Conservation (phyloP, 37 sponge, comb jelly and placozoan genomes). For the Mnemiopsis leidyi region DNA sequence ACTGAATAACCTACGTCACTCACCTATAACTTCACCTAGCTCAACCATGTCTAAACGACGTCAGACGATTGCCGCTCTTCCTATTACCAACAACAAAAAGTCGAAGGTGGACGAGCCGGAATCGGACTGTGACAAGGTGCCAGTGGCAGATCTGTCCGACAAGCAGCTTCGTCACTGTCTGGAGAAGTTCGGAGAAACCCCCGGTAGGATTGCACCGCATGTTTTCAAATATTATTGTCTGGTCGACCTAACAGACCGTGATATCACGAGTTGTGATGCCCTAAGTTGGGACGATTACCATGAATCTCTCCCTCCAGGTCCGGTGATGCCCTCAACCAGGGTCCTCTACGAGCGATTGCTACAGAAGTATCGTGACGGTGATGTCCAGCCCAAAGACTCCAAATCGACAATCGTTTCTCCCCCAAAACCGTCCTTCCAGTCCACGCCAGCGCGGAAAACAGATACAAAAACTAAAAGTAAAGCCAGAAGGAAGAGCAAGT, state of each 20-base stretch:
- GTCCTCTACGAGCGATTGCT: background rate
- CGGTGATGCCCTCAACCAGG: slow-evolving; percentile 4
- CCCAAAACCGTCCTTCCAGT: background rate
- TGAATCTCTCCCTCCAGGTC: background rate
- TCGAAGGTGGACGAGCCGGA: background rate
- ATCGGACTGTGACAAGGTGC: background rate
- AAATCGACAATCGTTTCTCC: background rate
- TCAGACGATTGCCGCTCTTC: background rate
- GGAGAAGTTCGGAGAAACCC: background rate
- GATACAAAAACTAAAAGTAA: background rate
- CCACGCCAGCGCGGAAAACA: background rate
- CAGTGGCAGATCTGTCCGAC: background rate
- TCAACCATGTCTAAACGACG: slow-evolving; percentile 2
- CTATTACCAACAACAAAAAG: background rate
- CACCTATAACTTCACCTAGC: background rate
- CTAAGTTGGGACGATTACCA: background rate
- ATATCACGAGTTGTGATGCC: background rate
- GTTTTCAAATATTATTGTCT: background rate
- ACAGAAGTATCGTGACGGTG: background rate
- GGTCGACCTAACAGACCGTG: background rate
- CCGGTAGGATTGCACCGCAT: background rate
- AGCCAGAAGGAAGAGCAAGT: too few relatives aligned
- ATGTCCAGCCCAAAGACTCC: background rate
- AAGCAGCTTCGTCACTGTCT: background rate
- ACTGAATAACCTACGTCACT: too few relatives aligned